phyloP scores from a whole-genome alignment of 1,140 invertebrate species.

The Drosophila erecta region DNA sequence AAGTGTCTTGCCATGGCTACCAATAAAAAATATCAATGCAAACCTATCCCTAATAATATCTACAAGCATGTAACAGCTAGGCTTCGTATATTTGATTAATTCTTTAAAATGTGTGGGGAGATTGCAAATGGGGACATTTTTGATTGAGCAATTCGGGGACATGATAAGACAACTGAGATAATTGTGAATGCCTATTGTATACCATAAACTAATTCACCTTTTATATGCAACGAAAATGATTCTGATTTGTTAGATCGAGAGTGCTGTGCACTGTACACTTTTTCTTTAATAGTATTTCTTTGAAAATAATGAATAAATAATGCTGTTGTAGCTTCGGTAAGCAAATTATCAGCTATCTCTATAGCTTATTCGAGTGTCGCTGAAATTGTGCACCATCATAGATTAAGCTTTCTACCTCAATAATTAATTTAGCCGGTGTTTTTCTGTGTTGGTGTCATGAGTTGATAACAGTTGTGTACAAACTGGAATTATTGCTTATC shows the following conservation, averaged over 20 bases:
- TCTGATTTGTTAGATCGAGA: no score
- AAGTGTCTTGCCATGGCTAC: conserved; percentile 42
- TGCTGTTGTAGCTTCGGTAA: neutral
- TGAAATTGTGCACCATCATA: conserved; percentile 4
- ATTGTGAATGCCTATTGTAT: neutral
- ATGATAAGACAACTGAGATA: conserved; percentile 3
- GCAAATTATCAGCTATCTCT: neutral
- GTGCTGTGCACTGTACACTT: neutral
- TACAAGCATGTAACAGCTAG: neutral
- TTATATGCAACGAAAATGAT: no score
- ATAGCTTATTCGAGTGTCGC: neutral
- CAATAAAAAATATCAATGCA: conserved; percentile 15
- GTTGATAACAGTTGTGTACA: conserved; percentile 17
- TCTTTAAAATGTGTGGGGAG: conserved; percentile 25
- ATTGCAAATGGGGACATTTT: conserved; percentile 1
- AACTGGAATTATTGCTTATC: conserved; percentile 16
- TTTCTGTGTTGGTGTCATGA: conserved; percentile 11
- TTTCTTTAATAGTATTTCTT: no score
- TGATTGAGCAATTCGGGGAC: neutral
- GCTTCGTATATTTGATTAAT: neutral
- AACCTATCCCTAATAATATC: conserved; percentile 25
- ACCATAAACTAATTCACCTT: no score
- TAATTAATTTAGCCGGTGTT: conserved; percentile 10
- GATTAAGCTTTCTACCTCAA: conserved; percentile 12
- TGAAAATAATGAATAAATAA: neutral